A percentile compares a stretch with the other conserved stretches of the same genome.
phyloP scores from a whole-genome alignment of 2,113 vertebrate species.

The Orycteropus afer region DNA sequence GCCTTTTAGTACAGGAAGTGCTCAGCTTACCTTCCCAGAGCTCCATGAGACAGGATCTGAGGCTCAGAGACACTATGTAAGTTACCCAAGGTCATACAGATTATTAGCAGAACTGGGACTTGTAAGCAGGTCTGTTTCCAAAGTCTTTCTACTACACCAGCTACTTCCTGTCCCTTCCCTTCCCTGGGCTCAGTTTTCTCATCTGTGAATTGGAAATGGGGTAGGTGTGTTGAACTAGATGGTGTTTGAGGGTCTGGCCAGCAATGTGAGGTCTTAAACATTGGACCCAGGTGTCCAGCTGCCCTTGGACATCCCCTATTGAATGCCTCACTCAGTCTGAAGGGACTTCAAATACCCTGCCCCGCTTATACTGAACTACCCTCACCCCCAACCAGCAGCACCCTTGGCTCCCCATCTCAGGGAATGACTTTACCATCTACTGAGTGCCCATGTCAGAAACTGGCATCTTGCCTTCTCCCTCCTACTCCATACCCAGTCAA shows the following conservation, averaged over 20 bases:
- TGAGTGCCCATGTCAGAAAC: neutral
- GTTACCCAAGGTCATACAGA: neutral
- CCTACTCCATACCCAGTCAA: neutral
- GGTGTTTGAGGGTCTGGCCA: neutral
- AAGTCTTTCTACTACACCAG: neutral
- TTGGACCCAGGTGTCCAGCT: neutral
- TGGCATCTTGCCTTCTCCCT: slow-evolving; percentile 29
- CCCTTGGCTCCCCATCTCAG: neutral
- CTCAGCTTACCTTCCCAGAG: neutral
- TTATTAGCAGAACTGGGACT: neutral
- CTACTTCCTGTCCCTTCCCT: neutral
- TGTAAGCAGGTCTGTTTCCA: slow-evolving; percentile 3
- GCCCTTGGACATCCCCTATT: neutral
- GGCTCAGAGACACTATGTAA: slow-evolving; percentile 18
- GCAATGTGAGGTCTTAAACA: neutral
- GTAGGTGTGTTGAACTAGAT: neutral
- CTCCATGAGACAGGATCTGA: neutral
- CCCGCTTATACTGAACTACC: neutral
- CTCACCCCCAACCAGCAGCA: neutral
- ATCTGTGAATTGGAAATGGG: neutral
- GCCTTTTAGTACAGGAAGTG: neutral
- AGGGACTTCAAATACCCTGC: neutral
- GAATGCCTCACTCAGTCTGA: neutral
- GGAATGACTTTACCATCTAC: neutral
- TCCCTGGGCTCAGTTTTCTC: slow-evolving; percentile 34